Percentiles rank a stretch among this genome's conserved stretches.
Evolutionary conservation across 2,888 invertebrate genomes (phyloP).

Genomic region (Leucania comma): DNA sequence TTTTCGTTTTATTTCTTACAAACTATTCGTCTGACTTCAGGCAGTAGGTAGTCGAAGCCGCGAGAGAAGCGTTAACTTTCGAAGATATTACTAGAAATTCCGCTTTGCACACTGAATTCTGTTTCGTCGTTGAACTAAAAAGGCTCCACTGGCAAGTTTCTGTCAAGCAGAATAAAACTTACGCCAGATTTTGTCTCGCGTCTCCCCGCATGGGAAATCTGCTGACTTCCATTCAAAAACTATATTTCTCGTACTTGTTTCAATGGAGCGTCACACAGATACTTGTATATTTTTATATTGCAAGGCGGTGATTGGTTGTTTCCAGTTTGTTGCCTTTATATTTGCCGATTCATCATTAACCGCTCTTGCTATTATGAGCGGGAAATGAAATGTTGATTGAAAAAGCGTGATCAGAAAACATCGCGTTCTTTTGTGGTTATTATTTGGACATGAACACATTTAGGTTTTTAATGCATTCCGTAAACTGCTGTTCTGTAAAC

Average conservation of each 20-base stretch:
- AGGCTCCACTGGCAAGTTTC: constrained; percentile 65
- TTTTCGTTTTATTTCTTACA: constrained; percentile 26
- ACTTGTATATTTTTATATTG: constrained; percentile 27
- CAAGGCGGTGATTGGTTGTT: constrained; percentile 24
- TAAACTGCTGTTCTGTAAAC: too few relatives aligned
- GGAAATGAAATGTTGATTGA: constrained; percentile 50
- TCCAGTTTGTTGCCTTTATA: constrained; percentile 37
- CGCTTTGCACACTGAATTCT: constrained; percentile 61
- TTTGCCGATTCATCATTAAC: constrained; percentile 39
- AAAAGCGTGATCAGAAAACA: constrained; percentile 31
- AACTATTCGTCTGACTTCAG: constrained; percentile 31
- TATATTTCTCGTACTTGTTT: constrained; percentile 57
- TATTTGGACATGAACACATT: constrained; percentile 4
- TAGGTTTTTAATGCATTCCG: too few relatives aligned
- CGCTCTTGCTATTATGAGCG: constrained; percentile 30
- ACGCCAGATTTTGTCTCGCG: constrained; percentile 65
- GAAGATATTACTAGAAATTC: constrained; percentile 63
- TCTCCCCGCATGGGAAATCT: constrained; percentile 67
- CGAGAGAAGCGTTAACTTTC: constrained; percentile 61
- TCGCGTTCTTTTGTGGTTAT: constrained; percentile 22
- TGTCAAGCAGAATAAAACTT: constrained; percentile 68
- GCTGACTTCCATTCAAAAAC: constrained; percentile 65
- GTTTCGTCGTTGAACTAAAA: constrained; percentile 66
- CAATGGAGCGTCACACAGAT: constrained; percentile 50
- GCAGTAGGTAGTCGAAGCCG: constrained; percentile 32